Base-by-base conservation (phyloP, 2,888 invertebrate species). In the Drosophila cognata region DNA sequence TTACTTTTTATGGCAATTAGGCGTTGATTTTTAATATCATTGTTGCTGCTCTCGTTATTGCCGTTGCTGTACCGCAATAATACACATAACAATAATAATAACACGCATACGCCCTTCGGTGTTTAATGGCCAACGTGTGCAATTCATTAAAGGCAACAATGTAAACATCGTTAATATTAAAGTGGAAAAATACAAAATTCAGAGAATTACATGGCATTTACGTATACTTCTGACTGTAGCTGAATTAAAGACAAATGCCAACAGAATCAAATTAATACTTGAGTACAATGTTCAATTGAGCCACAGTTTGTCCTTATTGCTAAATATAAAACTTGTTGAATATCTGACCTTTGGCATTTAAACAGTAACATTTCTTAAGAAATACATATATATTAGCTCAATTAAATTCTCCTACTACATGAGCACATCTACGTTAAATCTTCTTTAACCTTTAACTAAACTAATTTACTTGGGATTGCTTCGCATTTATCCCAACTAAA, bases 1-100 rank as follows among this genome's bases (percentile, higher is more conserved):
- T 72, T 74, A 21, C 13, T 43, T 83, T 72, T 79, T 62, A 74
- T 74, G 80, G 82, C 82, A 88, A 88, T 85, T 85, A 88, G 71
- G 57, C 64, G 66, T 43, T 71, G 69, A 71, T 70, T 82, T 84
- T 70, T 46, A 74, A 63, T 63, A 56, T 21, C 11, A 33, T 35
- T 66, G 28, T 35, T 58, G 41, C 51, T 63, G 66, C 16, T 16
- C 6, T 36, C 6, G 7, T 18, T 18, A 36, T 68, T 71, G 33
- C 67, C 74, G 61, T 62, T 55, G 41, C 53, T 56, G 41, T 60
- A 51, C 43, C 50, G 21, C 51, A 75, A 58, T 74, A 77, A 78
- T 64, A 62, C 56, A 71, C 53, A 74, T 50, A 69, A 43, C 28
- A 59, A 65, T 48, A 57, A 72, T 43, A 51, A 79, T 73, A 66